These are phyloP conservation scores for Epinotia demarniana DNA, from an alignment of 2,888 invertebrate genomes.

Conservation along the genomic window DNA sequence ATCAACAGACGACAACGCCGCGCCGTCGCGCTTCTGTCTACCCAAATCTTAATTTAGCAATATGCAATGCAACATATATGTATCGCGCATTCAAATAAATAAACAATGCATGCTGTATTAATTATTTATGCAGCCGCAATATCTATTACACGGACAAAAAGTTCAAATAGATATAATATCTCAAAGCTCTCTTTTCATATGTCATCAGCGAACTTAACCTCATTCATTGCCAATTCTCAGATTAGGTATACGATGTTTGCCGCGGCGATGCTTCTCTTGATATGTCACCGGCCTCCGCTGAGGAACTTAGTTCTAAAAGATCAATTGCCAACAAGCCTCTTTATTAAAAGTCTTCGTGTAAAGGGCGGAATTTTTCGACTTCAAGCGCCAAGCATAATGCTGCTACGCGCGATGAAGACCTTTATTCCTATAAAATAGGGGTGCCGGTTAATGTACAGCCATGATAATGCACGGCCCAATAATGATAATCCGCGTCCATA, in stretches of 20 bases:
- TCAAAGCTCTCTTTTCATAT: background rate
- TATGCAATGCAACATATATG: slow-evolving; percentile 8
- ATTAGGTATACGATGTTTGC: background rate
- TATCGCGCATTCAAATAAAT: slow-evolving; percentile 9
- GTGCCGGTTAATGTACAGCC: too few species aligned
- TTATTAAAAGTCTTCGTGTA: too few species aligned
- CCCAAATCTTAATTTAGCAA: slow-evolving; percentile 33
- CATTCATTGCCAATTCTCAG: background rate
- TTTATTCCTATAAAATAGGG: too few species aligned
- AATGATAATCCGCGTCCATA: too few species aligned
- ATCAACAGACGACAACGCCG: slow-evolving; percentile 28
- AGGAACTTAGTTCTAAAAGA: background rate
- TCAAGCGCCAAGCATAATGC: too few species aligned
- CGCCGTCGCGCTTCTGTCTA: slow-evolving; percentile 19
- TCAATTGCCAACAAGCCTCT: too few species aligned
- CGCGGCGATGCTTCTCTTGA: background rate
- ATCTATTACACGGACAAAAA: background rate
- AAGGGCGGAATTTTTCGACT: too few species aligned
- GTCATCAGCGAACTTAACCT: background rate
- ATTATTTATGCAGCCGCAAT: background rate
- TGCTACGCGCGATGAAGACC: too few species aligned
- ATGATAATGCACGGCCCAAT: too few species aligned
- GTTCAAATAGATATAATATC: background rate
- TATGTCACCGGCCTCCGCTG: background rate
- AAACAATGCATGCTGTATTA: slow-evolving; percentile 2